Evolutionary conservation across 2,888 invertebrate genomes (phyloP).

Genomic region (Erebia aethiops): DNA sequence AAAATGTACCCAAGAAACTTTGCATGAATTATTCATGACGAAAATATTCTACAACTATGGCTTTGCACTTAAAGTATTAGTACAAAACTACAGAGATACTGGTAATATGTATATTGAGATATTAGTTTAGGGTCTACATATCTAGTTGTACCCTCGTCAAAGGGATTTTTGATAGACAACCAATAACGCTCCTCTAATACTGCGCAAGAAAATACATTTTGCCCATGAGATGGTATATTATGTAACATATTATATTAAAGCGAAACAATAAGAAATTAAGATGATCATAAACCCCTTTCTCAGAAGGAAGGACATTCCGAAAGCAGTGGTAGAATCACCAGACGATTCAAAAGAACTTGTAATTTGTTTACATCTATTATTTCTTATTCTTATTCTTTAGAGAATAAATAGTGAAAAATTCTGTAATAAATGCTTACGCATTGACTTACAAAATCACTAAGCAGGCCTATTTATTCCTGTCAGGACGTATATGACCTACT

Average conservation of each 20-base stretch:
- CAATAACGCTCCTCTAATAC: constrained; percentile 35
- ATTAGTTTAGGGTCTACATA: constrained; percentile 38
- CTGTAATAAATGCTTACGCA: background rate
- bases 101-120: background rate
- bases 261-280: background rate
- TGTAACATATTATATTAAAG: background rate
- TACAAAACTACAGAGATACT: background rate
- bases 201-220: background rate
- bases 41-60: no score
- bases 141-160: constrained; percentile 62
- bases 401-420: no score
- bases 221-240: background rate
- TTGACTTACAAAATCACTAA: no score
- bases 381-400: no score
- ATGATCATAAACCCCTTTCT: background rate
- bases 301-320: no score
- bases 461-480: no score
- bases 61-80: background rate
- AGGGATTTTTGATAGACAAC: constrained; percentile 58
- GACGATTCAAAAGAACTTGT: no score
- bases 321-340: no score
- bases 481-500: no score
- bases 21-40: no score
- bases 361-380: no score
- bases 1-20: no score